These are phyloP conservation scores for Syrrhaptes paradoxus DNA, from an alignment of 2,113 vertebrate species.

Conservation along the genomic window DNA sequence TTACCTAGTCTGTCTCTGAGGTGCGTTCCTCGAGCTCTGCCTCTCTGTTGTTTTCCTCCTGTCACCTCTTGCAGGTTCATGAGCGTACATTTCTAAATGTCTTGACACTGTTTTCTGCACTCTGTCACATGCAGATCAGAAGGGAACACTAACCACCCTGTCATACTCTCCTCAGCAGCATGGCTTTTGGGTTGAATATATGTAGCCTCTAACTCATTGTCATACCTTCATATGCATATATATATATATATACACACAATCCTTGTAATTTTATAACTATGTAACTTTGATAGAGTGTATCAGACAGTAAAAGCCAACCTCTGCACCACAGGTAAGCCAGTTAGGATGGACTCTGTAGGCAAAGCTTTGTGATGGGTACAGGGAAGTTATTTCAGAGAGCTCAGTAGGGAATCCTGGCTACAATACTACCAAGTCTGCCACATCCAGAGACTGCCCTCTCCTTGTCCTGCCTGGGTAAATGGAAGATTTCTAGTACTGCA, in stretches of 20 bases:
- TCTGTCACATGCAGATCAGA: background rate
- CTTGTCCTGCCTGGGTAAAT: background rate
- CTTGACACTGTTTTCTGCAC: background rate
- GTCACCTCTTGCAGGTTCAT: background rate
- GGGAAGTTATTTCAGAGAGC: background rate
- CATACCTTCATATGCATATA: background rate
- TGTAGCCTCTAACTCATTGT: background rate
- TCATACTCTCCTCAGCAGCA: background rate
- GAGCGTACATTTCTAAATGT: background rate
- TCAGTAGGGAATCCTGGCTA: background rate
- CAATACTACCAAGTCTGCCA: background rate
- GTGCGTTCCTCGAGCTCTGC: background rate
- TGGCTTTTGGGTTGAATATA: background rate
- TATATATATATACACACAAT: too few relatives aligned
- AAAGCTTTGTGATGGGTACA: background rate
- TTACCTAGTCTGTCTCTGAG: background rate
- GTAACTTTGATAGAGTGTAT: background rate
- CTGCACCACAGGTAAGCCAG: background rate
- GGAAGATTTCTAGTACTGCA: background rate
- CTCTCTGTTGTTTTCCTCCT: background rate
- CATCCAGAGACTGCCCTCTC: background rate
- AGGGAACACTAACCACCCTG: background rate
- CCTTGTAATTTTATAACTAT: background rate
- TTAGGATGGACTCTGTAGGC: background rate
- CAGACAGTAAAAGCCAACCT: background rate